phyloP scores from a whole-genome alignment of 2,888 invertebrate species.

The Craniophora ligustri region DNA sequence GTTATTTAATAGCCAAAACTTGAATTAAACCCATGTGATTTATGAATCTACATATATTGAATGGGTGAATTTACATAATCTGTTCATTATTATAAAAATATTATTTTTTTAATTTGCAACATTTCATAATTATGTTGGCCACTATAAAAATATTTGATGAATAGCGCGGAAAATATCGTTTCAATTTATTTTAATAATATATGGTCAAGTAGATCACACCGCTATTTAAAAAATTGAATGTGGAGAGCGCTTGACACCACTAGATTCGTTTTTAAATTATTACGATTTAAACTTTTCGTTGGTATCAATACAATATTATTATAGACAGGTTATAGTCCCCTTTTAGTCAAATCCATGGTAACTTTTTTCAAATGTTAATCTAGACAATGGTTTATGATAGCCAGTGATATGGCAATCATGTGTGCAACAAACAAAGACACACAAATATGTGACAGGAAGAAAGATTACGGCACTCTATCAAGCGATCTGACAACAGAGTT shows the following conservation, averaged over 20 bases:
- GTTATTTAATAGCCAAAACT: constrained; percentile 65
- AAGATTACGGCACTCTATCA: constrained; percentile 77
- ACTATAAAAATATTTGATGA: constrained; percentile 47
- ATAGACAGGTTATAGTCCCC: constrained; percentile 4
- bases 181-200: constrained; percentile 31
- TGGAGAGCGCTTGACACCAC: background rate
- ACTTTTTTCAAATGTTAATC: constrained; percentile 29
- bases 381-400: constrained; percentile 51
- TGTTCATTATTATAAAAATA: constrained; percentile 54
- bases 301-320: no score
- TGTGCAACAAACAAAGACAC: constrained; percentile 57
- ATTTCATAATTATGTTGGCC: constrained; percentile 33
- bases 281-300: background rate
- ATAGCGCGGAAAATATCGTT: constrained; percentile 39
- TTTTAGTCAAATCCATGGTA: constrained; percentile 7
- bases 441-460: constrained; percentile 78
- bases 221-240: background rate
- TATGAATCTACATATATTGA: constrained; percentile 60
- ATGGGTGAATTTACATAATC: constrained; percentile 67
- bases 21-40: constrained; percentile 68
- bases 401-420: constrained; percentile 55
- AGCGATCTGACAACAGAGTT: constrained; percentile 71
- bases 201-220: constrained; percentile 42
- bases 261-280: background rate
- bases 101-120: constrained; percentile 54